phyloP scores from a whole-genome alignment of 2,888 invertebrate species.

The Seira sanloemensis region DNA sequence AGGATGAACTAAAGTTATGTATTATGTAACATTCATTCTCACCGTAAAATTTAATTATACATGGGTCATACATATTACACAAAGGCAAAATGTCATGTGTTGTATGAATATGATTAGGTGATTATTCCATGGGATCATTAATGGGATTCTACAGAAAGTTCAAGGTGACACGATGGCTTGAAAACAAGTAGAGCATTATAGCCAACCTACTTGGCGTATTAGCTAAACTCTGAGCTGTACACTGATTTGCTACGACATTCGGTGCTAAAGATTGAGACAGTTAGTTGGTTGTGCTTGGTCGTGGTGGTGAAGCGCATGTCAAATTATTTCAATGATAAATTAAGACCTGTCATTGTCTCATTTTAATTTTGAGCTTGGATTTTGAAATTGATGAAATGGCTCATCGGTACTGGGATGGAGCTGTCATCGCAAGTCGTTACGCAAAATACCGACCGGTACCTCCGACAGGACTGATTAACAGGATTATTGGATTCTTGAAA shows the following conservation, averaged over 20 bases:
- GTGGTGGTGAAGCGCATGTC: background rate
- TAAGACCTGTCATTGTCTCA: background rate
- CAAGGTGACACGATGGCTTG: no score
- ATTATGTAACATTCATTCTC: no score
- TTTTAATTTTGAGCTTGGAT: background rate
- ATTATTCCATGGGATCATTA: no score
- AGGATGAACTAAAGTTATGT: no score
- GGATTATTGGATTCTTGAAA: slow-evolving; percentile 68
- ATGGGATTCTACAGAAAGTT: no score
- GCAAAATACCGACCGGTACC: slow-evolving; percentile 72
- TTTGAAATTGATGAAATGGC: slow-evolving; percentile 54
- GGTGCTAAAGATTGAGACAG: background rate
- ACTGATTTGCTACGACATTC: background rate
- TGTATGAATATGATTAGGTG: no score
- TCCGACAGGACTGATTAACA: slow-evolving; percentile 66
- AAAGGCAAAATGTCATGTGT: no score
- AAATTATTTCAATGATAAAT: background rate
- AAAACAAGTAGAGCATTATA: no score
- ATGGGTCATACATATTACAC: no score
- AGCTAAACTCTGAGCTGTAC: background rate
- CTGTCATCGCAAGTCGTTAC: slow-evolving; percentile 70
- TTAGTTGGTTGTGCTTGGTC: background rate
- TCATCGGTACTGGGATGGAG: slow-evolving; percentile 72
- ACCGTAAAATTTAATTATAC: no score
- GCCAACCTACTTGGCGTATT: background rate